Base-by-base conservation (phyloP, 2,113 vertebrate genomes). In the Halichoeres trimaculatus region DNA sequence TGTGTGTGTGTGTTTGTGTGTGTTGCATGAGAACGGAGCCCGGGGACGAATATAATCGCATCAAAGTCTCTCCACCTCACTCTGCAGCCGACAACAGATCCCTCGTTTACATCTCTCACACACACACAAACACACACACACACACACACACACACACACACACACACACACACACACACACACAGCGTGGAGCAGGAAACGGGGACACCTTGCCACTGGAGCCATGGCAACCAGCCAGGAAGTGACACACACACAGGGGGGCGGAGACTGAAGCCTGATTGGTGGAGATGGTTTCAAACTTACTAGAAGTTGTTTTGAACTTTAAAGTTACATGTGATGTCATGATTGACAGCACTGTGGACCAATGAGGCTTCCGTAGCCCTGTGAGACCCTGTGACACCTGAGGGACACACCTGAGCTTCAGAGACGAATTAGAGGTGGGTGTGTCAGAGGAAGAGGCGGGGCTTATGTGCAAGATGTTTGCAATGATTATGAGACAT, bases 201-300 rank as follows among this genome's bases (percentile, higher is more conserved):
- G 2, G 54, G 67, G 62, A 69, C 70, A 67, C 50, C 59, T 79
- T 68, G 51, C 72, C 76, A 77, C 68, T 80, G 61, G 47, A 71
- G 66, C 77, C 73, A 83, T 85, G 79, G 82, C 76, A 83, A 88
- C 85, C 82, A 71, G 41, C 79, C 79, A 85, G 76, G 70, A 80
- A 74, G 73, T 79, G 78, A 70, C 78, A 74, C 24, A 26, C 40
- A 47, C 19, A 14, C 3, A 30, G n/a, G 41, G 16, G 45, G 19
- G 35, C 13, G 70, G 41, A 4, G 53, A 47, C 40, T 24, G 4
- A 8, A 14, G 53, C 74, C 22, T 62, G 61, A 81, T 85, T 81
- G 78, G 59, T 20, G 8, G 5, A 45, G 22, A 17, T 1, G 2
- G 10, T 3, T 34, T 16, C 9, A 40, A 9, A 40, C 38, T 36